A percentile compares a stretch with the other conserved stretches of the same genome.
Evolutionary conservation across 1,140 invertebrate genomes (phyloP).

Genomic region (Drosophila watanabei): DNA sequence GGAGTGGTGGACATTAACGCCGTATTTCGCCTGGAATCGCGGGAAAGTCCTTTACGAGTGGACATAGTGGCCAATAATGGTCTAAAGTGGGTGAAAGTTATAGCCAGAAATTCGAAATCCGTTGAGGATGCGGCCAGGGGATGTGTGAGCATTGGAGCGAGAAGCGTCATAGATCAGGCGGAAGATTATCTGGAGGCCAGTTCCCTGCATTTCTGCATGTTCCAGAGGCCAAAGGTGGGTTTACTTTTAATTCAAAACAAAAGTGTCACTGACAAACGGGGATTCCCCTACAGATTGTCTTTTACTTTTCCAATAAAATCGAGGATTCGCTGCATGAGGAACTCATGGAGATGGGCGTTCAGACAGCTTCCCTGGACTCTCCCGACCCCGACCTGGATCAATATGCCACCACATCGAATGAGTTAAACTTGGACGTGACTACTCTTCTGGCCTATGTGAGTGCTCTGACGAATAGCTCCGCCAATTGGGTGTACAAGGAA

Average conservation of each 20-base stretch:
- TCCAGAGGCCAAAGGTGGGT: conserved; percentile 90
- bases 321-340: conserved; percentile 87
- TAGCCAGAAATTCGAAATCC: conserved; percentile 94
- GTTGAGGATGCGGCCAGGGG: conserved; percentile 91
- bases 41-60: conserved; percentile 86
- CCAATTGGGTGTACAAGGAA: conserved; percentile 90
- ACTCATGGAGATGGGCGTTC: conserved; percentile 87
- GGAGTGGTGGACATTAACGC: conserved; percentile 87
- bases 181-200: conserved; percentile 92
- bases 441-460: conserved; percentile 95
- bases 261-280: background rate
- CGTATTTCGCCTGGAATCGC: conserved; percentile 66
- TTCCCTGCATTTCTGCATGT: conserved; percentile 91
- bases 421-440: conserved; percentile 95
- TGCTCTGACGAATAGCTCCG: conserved; percentile 94
- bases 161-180: conserved; percentile 93
- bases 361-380: conserved; percentile 86
- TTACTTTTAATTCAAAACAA: background rate
- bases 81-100: conserved; percentile 94
- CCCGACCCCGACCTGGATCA: conserved; percentile 63
- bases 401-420: conserved; percentile 77
- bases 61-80: conserved; percentile 94
- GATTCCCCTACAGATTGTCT: conserved; percentile 87
- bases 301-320: conserved; percentile 92
- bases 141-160: conserved; percentile 93